phyloP scores from a whole-genome alignment of 1,140 invertebrate genomes.

The Anagrus nilaparvatae region DNA sequence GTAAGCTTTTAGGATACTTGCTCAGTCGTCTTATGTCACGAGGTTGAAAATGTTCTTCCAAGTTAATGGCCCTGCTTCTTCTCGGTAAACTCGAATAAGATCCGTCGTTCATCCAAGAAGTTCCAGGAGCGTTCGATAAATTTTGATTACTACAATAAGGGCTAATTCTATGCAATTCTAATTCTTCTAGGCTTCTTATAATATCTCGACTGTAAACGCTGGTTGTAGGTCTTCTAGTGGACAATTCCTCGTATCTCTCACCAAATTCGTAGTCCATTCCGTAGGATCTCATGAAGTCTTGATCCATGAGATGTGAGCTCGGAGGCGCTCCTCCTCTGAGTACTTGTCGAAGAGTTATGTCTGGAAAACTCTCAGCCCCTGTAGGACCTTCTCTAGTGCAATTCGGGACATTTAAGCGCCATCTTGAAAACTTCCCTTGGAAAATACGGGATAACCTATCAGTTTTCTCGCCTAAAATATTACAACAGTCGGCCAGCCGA shows the following conservation, averaged over 20 bases:
- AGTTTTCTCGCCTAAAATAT: conserved; percentile 34
- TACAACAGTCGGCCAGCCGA: conserved; percentile 30
- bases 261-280: conserved; percentile 10
- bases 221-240: background rate
- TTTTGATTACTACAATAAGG: background rate
- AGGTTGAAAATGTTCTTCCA: conserved; percentile 24
- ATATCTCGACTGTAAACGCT: conserved; percentile 7
- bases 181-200: conserved; percentile 13
- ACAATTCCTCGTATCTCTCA: conserved; percentile 11
- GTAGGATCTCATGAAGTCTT: conserved; percentile 3
- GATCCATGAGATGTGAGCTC: too few relatives aligned
- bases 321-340: too few relatives aligned
- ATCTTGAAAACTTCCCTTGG: conserved; percentile 22
- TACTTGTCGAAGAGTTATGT: background rate
- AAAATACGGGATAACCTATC: conserved; percentile 28
- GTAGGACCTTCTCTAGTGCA: too few relatives aligned
- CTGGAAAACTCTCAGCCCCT: background rate
- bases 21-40: conserved; percentile 21
- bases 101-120: too few relatives aligned
- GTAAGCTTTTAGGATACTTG: conserved; percentile 30
- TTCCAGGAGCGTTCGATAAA: background rate
- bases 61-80: conserved; percentile 22
- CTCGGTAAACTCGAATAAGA: conserved; percentile 24
- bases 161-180: conserved; percentile 10
- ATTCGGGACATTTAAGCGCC: conserved; percentile 14